phyloP scores from a whole-genome alignment of 2,888 invertebrate species.

The Athalia cordata region DNA sequence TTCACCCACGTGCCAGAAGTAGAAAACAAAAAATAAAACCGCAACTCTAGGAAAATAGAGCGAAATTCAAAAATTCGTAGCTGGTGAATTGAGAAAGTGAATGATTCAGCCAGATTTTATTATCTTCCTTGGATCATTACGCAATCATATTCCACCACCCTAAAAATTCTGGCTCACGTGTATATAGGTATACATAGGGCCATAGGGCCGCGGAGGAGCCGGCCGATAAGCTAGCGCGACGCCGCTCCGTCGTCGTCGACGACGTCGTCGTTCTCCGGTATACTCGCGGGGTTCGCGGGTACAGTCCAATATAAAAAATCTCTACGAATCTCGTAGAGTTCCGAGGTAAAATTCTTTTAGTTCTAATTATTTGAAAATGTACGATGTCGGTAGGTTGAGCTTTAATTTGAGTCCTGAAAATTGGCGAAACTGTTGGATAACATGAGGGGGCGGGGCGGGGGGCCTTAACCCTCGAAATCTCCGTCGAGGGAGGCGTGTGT shows the following conservation, averaged over 20 bases:
- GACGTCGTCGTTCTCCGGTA: slow-evolving; percentile 11
- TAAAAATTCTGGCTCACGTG: slow-evolving; percentile 26
- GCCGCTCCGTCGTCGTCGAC: slow-evolving; percentile 8
- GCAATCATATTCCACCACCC: slow-evolving; percentile 39
- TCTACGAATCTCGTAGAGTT: not conserved
- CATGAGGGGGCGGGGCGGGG: too few species aligned
- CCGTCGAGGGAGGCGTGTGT: too few species aligned
- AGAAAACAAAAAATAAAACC: not conserved
- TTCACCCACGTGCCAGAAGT: too few species aligned
- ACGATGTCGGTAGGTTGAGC: too few species aligned
- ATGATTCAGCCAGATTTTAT: slow-evolving; percentile 39
- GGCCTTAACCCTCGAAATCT: too few species aligned
- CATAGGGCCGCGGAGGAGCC: slow-evolving; percentile 2
- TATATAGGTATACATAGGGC: not conserved
- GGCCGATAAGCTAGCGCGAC: slow-evolving; percentile 35
- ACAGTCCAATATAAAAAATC: slow-evolving; percentile 27
- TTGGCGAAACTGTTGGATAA: too few species aligned
- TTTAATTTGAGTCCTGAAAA: too few species aligned
- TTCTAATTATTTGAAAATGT: not conserved
- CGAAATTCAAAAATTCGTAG: not conserved
- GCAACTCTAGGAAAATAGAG: not conserved
- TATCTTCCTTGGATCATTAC: slow-evolving; percentile 36
- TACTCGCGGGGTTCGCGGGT: slow-evolving; percentile 8
- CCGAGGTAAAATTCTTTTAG: not conserved
- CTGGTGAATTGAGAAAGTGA: slow-evolving; percentile 8